phyloP scores from a whole-genome alignment of 2,113 vertebrate genomes.

The Morone saxatilis region DNA sequence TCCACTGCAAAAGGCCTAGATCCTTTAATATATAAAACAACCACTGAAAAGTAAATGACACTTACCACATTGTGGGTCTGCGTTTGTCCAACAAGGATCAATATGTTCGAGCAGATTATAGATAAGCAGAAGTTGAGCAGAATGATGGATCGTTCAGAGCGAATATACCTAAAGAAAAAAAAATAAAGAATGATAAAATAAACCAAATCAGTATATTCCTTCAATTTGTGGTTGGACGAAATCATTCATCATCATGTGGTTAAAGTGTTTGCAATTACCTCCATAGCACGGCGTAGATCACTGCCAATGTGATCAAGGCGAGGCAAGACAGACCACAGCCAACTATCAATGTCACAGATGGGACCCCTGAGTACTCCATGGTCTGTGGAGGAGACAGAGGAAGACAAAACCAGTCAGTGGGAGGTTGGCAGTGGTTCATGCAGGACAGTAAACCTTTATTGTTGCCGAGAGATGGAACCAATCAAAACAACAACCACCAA shows the following conservation, averaged over 20 bases:
- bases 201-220: neutral
- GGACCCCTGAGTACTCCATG: conserved; percentile 98
- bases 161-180: conserved; percentile 90
- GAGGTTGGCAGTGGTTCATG: conserved; percentile 60
- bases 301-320: conserved; percentile 95
- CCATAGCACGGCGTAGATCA: conserved; percentile 97
- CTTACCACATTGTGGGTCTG: conserved; percentile 98
- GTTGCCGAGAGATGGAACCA: conserved; percentile 61
- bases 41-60: conserved; percentile 10
- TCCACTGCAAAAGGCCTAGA: neutral
- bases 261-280: conserved; percentile 87
- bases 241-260: neutral
- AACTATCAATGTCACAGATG: conserved; percentile 98
- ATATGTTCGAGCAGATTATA: conserved; percentile 98
- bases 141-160: conserved; percentile 98
- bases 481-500: conserved; percentile 64
- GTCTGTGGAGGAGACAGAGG: conserved; percentile 87
- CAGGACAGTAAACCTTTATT: conserved; percentile 72
- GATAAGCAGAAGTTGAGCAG: conserved; percentile 99
- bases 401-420: conserved; percentile 71
- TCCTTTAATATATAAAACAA: neutral
- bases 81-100: conserved; percentile 98
- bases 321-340: conserved; percentile 99
- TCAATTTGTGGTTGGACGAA: neutral
- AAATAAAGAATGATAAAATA: neutral